Evolutionary conservation across 2,888 invertebrate genomes (phyloP), one percentile per base, ranked within the genome.

Genomic region (Rutpela maculata): DNA sequence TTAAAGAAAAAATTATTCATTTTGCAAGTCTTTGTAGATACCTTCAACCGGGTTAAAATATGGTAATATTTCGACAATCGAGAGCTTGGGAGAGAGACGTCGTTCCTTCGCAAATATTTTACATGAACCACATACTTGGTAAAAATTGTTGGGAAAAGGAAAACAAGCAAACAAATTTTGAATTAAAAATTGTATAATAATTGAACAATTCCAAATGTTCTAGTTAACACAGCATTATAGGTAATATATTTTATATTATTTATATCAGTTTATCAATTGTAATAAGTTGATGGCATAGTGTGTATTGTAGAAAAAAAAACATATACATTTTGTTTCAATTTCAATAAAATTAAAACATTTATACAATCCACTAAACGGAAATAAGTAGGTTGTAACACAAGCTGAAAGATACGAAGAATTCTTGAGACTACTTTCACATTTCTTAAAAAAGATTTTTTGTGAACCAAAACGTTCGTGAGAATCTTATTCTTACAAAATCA

Each of bases 141-240:
- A 35, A 35, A 7, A 35, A 35, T 35, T 35, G 31, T 35, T 43
- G 43, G 15, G n/a, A 38, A 18, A 11, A 15, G 19, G 18, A 11
- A 38, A 43, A 66, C 12, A 12, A 66, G 50, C 11, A 50, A 9
- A 66, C 65, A 38, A 66, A 17, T 18, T 18, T n/a, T 38, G 19
- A 19, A 50, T 66, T 66, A 43, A 66, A 66, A 66, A 15, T 17
- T 66, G 59, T 66, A 35, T 35, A 35, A 35, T 35, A 66, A 50
- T 65, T 19, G 50, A 66, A 66, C 65, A 66, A 66, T 66, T 66
- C 50, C 65, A 66, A 18, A 59, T 19, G 50, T 50, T 50, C 50
- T 50, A 50, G 50, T 50, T 50, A 50, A 50, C 50, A 50, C 6
- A 50, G 50, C n/a, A 50, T 35, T 50, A 50, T 50, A 50, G 50